These are phyloP conservation scores for Cyprinodon variegatus DNA, from an alignment of 2,113 vertebrate species.

Conservation along the genomic window DNA sequence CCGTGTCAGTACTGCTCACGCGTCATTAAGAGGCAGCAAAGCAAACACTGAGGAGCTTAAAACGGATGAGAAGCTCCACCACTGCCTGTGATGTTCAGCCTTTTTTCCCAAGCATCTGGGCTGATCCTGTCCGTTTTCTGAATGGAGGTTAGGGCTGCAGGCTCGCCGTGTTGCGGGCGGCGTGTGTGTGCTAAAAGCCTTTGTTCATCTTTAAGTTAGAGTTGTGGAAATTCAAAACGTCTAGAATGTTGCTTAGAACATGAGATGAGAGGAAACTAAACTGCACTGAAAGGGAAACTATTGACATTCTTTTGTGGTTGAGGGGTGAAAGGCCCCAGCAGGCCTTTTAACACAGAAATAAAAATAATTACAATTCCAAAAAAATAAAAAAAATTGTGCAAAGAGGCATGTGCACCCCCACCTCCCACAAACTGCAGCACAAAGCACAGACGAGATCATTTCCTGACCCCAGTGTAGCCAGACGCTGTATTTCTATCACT, in stretches of 20 bases:
- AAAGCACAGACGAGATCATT: conserved; percentile 56
- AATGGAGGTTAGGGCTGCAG: conserved; percentile 22
- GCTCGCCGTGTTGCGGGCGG: conserved; percentile 28
- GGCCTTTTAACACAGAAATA: conserved; percentile 3
- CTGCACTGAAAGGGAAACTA: conserved; percentile 16
- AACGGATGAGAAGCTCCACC: conserved; percentile 22
- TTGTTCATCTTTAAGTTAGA: not conserved
- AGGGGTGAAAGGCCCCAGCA: conserved; percentile 10
- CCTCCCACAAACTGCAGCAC: conserved; percentile 54
- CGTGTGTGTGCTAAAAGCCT: not conserved
- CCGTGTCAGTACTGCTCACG: conserved; percentile 29
- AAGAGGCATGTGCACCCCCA: conserved; percentile 39
- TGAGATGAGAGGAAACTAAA: not conserved
- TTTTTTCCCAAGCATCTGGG: not conserved
- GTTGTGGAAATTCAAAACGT: conserved; percentile 5
- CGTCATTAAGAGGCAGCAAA: conserved; percentile 44
- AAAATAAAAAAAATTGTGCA: conserved; percentile 2
- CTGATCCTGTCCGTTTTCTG: conserved; percentile 25
- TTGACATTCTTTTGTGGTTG: conserved; percentile 33
- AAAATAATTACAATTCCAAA: not conserved
- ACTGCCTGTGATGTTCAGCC: not conserved
- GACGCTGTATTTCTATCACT: not conserved
- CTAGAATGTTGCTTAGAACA: not conserved
- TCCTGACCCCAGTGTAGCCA: conserved; percentile 30
- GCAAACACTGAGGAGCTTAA: conserved; percentile 31